Conservation (phyloP, 2,113 vertebrate genomes). For the Poeciliopsis retropinna region DNA sequence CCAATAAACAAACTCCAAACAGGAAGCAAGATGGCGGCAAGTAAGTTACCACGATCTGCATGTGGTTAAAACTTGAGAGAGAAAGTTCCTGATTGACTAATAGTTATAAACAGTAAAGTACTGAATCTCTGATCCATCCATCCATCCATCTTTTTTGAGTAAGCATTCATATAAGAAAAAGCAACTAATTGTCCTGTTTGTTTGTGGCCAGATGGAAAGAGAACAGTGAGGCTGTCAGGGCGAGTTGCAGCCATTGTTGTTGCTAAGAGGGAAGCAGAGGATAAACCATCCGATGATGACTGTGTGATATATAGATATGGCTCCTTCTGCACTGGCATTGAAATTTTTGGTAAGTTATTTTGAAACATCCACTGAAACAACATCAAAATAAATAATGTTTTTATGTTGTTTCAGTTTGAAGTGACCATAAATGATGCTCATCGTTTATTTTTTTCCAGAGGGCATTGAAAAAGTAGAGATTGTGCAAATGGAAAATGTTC, state of each 20-base stretch:
- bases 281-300: slow-evolving; percentile 63
- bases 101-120: too few species aligned
- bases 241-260: slow-evolving; percentile 59
- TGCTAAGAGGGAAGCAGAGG: slow-evolving; percentile 77
- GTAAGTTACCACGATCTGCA: background rate
- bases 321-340: slow-evolving; percentile 85
- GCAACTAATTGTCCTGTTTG: background rate
- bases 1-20: slow-evolving; percentile 53
- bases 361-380: background rate
- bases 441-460: slow-evolving; percentile 76
- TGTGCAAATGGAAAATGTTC: slow-evolving; percentile 79
- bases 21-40: slow-evolving; percentile 11
- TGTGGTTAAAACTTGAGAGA: background rate
- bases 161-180: too few species aligned
- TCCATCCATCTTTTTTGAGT: background rate
- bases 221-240: slow-evolving; percentile 29
- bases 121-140: background rate
- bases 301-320: slow-evolving; percentile 92
- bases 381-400: background rate
- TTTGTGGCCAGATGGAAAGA: slow-evolving; percentile 28
- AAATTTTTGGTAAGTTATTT: slow-evolving; percentile 86
- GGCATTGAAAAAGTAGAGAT: slow-evolving; percentile 90
- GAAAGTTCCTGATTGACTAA: background rate
- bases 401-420: background rate
- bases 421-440: background rate